These are phyloP conservation scores for Mohoua ochrocephala DNA, from an alignment of 2,113 vertebrate genomes.

Conservation along the genomic window DNA sequence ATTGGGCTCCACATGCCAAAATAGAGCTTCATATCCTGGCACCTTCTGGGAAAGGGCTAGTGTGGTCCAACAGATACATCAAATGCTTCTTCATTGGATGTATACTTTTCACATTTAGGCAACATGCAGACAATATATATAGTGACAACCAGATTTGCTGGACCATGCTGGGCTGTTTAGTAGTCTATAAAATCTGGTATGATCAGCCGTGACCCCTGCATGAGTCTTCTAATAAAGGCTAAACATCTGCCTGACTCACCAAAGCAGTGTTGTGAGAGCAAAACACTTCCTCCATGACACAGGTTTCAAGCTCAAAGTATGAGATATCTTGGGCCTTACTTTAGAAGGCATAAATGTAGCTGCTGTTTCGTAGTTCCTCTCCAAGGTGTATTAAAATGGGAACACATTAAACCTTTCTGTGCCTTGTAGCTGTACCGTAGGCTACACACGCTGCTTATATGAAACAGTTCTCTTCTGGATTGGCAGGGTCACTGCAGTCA, in stretches of 20 bases:
- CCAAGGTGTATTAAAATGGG: background rate
- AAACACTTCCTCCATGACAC: background rate
- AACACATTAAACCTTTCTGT: background rate
- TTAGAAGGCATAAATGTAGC: background rate
- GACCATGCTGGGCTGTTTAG: background rate
- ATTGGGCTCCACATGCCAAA: background rate
- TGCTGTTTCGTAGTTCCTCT: background rate
- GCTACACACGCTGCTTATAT: background rate
- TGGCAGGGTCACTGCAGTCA: background rate
- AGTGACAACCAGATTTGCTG: background rate
- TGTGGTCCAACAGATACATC: background rate
- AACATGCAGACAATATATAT: background rate
- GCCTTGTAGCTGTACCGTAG: background rate
- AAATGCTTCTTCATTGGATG: background rate
- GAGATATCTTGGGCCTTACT: background rate
- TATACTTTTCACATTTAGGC: background rate
- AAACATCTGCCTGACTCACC: background rate
- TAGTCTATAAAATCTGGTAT: background rate
- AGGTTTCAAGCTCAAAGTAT: background rate
- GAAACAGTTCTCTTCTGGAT: background rate
- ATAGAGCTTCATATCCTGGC: background rate
- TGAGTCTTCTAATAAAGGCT: background rate
- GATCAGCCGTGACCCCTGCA: background rate
- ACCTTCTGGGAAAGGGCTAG: background rate
- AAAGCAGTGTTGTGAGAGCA: background rate